A percentile compares a stretch with the other conserved stretches of the same genome.
phyloP scores from a whole-genome alignment of 2,797 vertebrate genomes.

The Eulemur rubriventer region DNA sequence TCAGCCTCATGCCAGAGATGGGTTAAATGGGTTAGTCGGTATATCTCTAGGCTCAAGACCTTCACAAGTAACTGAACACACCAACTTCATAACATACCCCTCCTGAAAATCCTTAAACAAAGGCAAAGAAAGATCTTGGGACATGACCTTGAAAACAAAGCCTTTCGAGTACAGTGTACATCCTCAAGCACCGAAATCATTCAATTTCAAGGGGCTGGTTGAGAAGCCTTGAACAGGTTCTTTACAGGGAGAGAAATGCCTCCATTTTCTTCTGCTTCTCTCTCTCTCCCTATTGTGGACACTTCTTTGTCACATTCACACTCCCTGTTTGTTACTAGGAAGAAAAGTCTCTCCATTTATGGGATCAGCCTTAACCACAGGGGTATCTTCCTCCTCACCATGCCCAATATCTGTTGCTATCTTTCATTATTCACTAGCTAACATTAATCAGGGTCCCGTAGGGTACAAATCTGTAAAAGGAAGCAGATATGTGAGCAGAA shows the following conservation, averaged over 20 bases:
- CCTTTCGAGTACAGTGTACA: neutral
- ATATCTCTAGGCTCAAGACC: neutral
- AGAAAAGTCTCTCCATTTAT: slow-evolving; percentile 48
- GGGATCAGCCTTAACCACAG: slow-evolving; percentile 49
- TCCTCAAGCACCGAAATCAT: neutral
- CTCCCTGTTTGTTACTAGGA: slow-evolving; percentile 26
- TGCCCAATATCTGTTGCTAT: slow-evolving; percentile 52
- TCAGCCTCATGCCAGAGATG: neutral
- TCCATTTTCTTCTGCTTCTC: neutral
- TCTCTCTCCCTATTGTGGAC: neutral
- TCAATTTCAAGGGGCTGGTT: neutral
- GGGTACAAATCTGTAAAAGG: slow-evolving; percentile 72
- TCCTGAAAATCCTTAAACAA: neutral
- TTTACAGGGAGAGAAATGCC: neutral
- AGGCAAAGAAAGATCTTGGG: slow-evolving; percentile 13
- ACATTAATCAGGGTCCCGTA: slow-evolving; percentile 68
- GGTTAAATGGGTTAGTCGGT: neutral
- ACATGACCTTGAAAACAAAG: neutral
- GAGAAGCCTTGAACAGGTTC: neutral
- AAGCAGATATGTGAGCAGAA: slow-evolving; percentile 73
- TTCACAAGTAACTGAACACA: neutral
- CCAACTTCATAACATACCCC: neutral
- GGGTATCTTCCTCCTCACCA: neutral
- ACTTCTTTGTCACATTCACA: slow-evolving; percentile 30
- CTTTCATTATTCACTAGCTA: slow-evolving; percentile 72